These are phyloP conservation scores for Agapornis canus DNA, from an alignment of 2,797 vertebrate species.

Conservation along the genomic window DNA sequence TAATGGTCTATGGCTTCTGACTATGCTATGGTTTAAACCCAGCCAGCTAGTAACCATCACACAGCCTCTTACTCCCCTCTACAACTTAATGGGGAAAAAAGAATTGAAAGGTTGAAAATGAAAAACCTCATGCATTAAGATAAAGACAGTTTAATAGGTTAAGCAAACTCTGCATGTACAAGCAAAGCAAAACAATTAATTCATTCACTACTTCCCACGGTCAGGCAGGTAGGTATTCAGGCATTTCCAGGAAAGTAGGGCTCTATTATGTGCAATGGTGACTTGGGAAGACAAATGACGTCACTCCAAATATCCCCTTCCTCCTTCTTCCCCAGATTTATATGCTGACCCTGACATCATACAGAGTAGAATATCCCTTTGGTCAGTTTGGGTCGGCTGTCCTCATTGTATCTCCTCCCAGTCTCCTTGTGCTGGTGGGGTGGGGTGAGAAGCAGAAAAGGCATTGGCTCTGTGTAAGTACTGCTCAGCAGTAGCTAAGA, in stretches of 20 bases:
- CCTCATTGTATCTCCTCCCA: not conserved
- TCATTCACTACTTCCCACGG: not conserved
- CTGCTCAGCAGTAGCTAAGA: not conserved
- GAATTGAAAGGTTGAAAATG: not conserved
- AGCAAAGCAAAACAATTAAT: not conserved
- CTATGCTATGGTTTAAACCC: not conserved
- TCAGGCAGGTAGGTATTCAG: not conserved
- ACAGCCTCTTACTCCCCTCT: fast-evolving
- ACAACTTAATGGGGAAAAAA: not conserved
- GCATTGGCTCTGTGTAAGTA: not conserved
- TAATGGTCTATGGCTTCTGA: not conserved
- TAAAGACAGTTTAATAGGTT: not conserved
- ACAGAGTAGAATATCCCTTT: not conserved
- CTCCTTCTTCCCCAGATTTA: not conserved
- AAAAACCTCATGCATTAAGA: not conserved
- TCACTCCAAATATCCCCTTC: not conserved
- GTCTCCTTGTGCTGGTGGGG: not conserved
- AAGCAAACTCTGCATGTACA: not conserved
- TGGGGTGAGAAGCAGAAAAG: not conserved
- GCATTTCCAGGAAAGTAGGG: not conserved
- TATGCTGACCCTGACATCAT: not conserved
- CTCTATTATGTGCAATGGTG: not conserved
- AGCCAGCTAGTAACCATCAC: not conserved
- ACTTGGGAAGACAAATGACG: not conserved
- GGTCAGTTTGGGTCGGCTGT: not conserved